A percentile compares a stretch with the other conserved stretches of the same genome.
phyloP scores from a whole-genome alignment of 2,888 invertebrate genomes.

The Theretra japonica region DNA sequence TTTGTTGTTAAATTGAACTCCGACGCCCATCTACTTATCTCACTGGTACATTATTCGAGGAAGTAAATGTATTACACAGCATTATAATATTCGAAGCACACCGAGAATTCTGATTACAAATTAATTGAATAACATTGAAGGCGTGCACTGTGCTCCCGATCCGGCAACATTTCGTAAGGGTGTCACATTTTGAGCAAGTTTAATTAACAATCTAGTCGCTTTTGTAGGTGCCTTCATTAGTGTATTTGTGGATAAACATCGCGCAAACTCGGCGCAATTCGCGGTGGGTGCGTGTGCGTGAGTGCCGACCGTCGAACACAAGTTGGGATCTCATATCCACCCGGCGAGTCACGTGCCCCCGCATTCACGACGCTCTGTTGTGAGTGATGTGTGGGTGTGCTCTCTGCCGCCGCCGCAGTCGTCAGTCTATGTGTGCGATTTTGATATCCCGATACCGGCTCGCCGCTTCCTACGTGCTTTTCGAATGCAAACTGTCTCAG shows the following conservation, averaged over 20 bases:
- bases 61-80: slow-evolving; percentile 49
- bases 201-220: slow-evolving; percentile 85
- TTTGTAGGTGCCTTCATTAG: slow-evolving; percentile 85
- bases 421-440: slow-evolving; percentile 52
- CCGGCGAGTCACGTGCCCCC: slow-evolving; percentile 57
- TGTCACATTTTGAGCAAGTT: slow-evolving; percentile 85
- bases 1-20: slow-evolving; percentile 1
- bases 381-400: slow-evolving; percentile 48
- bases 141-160: slow-evolving; percentile 79
- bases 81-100: slow-evolving; percentile 77
- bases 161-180: slow-evolving; percentile 81
- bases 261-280: slow-evolving; percentile 70
- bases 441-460: slow-evolving; percentile 67
- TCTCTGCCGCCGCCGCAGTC: slow-evolving; percentile 35
- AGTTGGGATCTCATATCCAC: slow-evolving; percentile 40
- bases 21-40: slow-evolving; percentile 42
- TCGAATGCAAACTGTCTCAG: slow-evolving; percentile 82
- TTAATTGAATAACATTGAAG: slow-evolving; percentile 83
- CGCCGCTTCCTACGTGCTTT: slow-evolving; percentile 69
- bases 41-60: slow-evolving; percentile 48
- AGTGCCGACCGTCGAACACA: slow-evolving; percentile 44
- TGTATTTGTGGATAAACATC: slow-evolving; percentile 84
- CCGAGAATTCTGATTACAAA: slow-evolving; percentile 82
- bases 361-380: slow-evolving; percentile 51
- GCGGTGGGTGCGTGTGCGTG: slow-evolving; percentile 66